These are phyloP conservation scores for Acrossocheilus wenchowensis DNA, from an alignment of 2,797 vertebrate genomes.

Conservation along the genomic window DNA sequence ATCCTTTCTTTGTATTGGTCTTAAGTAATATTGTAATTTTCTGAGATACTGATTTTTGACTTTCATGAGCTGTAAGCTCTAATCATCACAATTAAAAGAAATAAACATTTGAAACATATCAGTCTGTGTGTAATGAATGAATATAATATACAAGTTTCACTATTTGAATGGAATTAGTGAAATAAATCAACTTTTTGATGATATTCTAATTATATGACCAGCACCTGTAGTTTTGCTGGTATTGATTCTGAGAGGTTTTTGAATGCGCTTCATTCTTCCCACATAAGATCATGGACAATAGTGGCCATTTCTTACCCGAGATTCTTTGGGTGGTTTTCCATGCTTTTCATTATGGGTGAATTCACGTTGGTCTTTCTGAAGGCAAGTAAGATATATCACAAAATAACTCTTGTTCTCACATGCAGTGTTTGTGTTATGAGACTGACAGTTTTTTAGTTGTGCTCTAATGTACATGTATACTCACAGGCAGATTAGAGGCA, in stretches of 20 bases:
- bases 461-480: constrained; percentile 63
- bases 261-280: background rate
- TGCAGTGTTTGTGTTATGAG: background rate
- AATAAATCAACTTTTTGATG: no score
- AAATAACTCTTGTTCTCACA: background rate
- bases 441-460: background rate
- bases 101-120: no score
- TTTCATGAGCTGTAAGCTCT: no score
- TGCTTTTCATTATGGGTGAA: constrained; percentile 84
- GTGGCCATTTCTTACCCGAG: constrained; percentile 77
- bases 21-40: no score
- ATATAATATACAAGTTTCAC: no score
- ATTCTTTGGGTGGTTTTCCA: constrained; percentile 77
- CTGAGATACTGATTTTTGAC: no score
- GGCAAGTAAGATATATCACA: background rate
- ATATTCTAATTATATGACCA: no score
- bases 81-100: no score
- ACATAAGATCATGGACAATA: background rate
- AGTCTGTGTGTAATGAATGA: no score
- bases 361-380: constrained; percentile 88
- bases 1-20: no score
- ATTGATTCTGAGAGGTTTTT: background rate
- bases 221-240: background rate
- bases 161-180: no score
- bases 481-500: constrained; percentile 90